Conservation (phyloP, 2,888 invertebrate species). For the Ornithoptera alexandrae region DNA sequence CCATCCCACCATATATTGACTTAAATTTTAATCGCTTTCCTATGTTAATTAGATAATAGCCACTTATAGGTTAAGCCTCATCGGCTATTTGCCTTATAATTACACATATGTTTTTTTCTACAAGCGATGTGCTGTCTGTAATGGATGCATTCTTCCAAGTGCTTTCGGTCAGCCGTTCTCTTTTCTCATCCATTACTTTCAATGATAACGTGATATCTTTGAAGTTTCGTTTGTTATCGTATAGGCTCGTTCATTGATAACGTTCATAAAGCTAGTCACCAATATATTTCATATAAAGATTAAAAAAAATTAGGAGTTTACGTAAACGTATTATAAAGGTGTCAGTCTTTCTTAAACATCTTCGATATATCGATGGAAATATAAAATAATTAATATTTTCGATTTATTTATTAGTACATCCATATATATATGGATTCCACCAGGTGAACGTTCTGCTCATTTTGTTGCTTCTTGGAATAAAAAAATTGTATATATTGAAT, state of each 20-base stretch:
- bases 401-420: no score
- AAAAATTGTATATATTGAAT: no score
- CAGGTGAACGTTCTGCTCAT: no score
- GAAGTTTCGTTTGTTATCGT: constrained; percentile 16
- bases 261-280: no score
- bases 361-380: no score
- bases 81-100: constrained; percentile 37
- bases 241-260: constrained; percentile 24
- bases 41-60: constrained; percentile 36
- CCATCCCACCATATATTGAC: constrained; percentile 18
- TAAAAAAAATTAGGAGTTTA: no score
- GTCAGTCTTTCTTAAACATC: no score
- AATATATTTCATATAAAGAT: no score
- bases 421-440: no score
- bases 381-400: no score
- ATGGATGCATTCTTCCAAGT: constrained; percentile 31
- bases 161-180: constrained; percentile 20
- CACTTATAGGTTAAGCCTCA: constrained; percentile 30
- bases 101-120: constrained; percentile 33
- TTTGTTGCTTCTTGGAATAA: no score
- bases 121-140: constrained; percentile 34
- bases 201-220: constrained; percentile 27
- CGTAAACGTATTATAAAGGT: no score
- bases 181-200: constrained; percentile 35
- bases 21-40: constrained; percentile 38